Conservation (phyloP, 2,888 invertebrate genomes). For the Sinotaia quadrata region DNA sequence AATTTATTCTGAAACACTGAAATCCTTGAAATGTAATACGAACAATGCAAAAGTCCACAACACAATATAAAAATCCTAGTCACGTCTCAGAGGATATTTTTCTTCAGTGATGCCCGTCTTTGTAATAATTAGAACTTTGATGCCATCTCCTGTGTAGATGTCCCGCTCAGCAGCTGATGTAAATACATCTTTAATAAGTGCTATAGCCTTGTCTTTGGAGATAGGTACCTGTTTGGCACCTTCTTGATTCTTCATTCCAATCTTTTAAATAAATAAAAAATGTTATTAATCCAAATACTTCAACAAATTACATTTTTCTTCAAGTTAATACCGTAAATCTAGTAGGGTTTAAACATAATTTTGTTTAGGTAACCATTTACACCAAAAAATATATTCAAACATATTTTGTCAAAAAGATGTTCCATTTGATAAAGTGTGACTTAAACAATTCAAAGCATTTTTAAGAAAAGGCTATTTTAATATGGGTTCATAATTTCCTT, state of each 20-base stretch:
- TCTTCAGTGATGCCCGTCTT: constrained; percentile 84
- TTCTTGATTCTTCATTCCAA: constrained; percentile 90
- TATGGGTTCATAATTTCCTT: no score
- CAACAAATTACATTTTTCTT: no score
- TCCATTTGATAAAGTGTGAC: no score
- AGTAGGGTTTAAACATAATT: no score
- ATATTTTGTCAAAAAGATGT: no score
- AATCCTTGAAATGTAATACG: not conserved
- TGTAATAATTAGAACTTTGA: constrained; percentile 88
- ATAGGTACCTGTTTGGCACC: constrained; percentile 78
- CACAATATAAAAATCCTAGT: constrained; percentile 75
- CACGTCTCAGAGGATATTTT: constrained; percentile 85
- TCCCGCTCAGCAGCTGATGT: constrained; percentile 98
- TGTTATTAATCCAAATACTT: not conserved
- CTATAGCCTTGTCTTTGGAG: constrained; percentile 85
- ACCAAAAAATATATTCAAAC: no score
- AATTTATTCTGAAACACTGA: no score
- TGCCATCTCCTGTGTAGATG: constrained; percentile 95
- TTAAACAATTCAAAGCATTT: no score
- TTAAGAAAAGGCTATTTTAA: no score
- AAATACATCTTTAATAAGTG: constrained; percentile 93
- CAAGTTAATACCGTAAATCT: no score
- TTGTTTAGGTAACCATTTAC: no score
- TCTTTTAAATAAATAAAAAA: constrained; percentile 73
- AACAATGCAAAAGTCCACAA: constrained; percentile 4